These are phyloP conservation scores for Chelon labrosus DNA, from an alignment of 2,797 vertebrate species.

Conservation along the genomic window DNA sequence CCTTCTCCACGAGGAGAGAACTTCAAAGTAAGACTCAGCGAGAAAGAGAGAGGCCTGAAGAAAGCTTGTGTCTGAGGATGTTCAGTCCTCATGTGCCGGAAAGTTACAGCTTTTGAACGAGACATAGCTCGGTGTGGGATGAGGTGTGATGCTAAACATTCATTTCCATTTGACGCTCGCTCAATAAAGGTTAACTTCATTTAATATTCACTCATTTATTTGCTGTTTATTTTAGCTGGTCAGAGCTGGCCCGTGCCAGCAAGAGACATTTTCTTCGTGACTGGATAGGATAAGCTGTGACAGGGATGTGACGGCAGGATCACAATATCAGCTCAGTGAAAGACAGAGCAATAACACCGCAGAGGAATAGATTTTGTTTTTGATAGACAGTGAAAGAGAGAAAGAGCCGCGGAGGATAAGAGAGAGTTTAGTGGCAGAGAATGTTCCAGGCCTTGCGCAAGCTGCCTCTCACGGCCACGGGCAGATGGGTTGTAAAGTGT, in stretches of 20 bases:
- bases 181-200: constrained; percentile 35
- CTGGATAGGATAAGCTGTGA: constrained; percentile 20
- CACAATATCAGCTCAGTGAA: constrained; percentile 23
- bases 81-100: constrained; percentile 38
- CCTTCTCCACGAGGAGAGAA: constrained; percentile 76
- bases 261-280: constrained; percentile 11
- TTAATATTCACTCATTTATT: constrained; percentile 45
- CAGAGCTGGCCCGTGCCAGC: constrained; percentile 12
- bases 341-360: constrained; percentile 47
- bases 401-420: constrained; percentile 30
- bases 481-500: constrained; percentile 57
- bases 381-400: constrained; percentile 52
- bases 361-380: constrained; percentile 47
- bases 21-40: constrained; percentile 81
- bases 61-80: constrained; percentile 62
- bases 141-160: constrained; percentile 61
- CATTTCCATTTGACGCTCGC: constrained; percentile 35
- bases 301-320: constrained; percentile 34
- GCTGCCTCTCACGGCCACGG: constrained; percentile 32
- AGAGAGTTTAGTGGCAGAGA: constrained; percentile 47
- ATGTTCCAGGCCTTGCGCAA: constrained; percentile 36
- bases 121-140: constrained; percentile 50
- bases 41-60: constrained; percentile 69
- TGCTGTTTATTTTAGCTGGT: constrained; percentile 19
- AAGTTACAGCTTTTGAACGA: constrained; percentile 51